These are phyloP conservation scores for Unio pictorum DNA, from an alignment of 2,888 invertebrate species.

Conservation along the genomic window DNA sequence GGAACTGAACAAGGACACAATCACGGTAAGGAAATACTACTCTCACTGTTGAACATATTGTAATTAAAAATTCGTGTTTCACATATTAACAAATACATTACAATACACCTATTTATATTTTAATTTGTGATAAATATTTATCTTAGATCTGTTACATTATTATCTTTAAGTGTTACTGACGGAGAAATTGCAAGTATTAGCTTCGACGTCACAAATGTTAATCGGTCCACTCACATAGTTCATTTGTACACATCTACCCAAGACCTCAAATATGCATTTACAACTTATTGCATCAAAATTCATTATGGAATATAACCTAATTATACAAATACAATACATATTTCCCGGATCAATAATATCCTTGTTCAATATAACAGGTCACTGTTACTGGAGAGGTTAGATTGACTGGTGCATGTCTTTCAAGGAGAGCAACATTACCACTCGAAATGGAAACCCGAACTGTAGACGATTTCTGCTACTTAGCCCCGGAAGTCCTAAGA, in stretches of 20 bases:
- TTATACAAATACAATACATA: background rate
- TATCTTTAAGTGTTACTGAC: background rate
- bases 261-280: too few relatives aligned
- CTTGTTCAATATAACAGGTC: conserved; percentile 17
- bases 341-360: background rate
- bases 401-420: conserved; percentile 56
- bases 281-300: too few relatives aligned
- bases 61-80: background rate
- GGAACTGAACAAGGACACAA: conserved; percentile 62
- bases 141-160: background rate
- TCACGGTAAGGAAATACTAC: conserved; percentile 51
- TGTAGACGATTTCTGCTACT: conserved; percentile 50
- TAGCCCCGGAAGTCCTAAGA: conserved; percentile 59
- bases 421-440: conserved; percentile 47
- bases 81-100: background rate
- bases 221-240: too few relatives aligned
- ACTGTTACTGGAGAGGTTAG: conserved; percentile 35
- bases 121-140: background rate
- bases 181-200: too few relatives aligned
- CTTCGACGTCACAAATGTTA: too few relatives aligned
- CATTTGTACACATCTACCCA: too few relatives aligned
- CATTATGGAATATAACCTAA: too few relatives aligned
- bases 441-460: conserved; percentile 25
- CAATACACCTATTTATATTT: background rate
- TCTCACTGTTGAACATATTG: background rate